phyloP scores from a whole-genome alignment of 2,113 vertebrate genomes.

The Lichenostomus cassidix region DNA sequence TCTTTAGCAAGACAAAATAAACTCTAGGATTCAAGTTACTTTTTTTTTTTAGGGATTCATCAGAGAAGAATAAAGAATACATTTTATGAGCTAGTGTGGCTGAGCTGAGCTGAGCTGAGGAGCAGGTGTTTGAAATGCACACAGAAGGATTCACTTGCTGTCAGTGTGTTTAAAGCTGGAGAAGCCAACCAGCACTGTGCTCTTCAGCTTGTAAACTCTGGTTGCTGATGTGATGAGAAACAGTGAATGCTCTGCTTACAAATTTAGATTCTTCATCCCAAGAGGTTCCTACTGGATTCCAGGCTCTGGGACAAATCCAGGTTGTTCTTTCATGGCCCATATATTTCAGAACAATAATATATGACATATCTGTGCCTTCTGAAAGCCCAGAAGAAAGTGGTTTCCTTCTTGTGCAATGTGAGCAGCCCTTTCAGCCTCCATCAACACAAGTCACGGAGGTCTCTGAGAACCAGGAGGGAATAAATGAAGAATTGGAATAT shows the following conservation, averaged over 20 bases:
- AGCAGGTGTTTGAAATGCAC: background rate
- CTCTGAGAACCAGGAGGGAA: background rate
- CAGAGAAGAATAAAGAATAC: background rate
- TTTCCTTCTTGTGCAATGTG: background rate
- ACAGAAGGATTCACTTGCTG: background rate
- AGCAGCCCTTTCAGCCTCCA: background rate
- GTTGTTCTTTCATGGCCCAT: background rate
- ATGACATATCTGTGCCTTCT: background rate
- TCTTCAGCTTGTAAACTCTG: constrained; percentile 4
- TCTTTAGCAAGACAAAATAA: background rate
- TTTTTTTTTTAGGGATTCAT: background rate
- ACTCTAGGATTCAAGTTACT: background rate
- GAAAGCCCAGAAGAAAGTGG: background rate
- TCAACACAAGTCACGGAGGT: background rate
- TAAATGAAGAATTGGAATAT: background rate
- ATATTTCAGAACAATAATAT: background rate
- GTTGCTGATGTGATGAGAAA: constrained; percentile 33
- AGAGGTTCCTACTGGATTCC: constrained; percentile 5
- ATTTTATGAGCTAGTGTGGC: background rate
- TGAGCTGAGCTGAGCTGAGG: background rate
- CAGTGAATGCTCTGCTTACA: constrained; percentile 26
- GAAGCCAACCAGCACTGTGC: background rate
- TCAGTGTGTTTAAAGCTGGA: background rate
- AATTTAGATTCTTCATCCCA: constrained; percentile 15
- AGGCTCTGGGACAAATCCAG: background rate